Base-by-base conservation (phyloP, 1,140 invertebrate species). In the Ctenoplectra terminalis region DNA sequence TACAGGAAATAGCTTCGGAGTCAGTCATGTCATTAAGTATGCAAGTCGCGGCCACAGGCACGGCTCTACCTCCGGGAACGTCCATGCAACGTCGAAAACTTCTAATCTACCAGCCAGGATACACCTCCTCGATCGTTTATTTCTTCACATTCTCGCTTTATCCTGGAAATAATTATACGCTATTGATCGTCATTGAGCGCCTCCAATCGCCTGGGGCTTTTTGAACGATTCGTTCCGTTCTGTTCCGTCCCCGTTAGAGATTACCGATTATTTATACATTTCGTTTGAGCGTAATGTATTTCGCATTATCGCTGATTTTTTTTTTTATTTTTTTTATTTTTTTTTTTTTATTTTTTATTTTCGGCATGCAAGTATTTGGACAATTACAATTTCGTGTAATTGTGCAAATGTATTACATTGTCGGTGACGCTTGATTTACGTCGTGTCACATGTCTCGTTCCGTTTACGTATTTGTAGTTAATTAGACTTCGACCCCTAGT, bases 1-100 rank as follows among this genome's bases (percentile, higher is more conserved):
- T 88, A 87, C 76, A 85, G 86, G 86, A 88, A 88, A 88, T 83
- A 83, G 71, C 81, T 83, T 78, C 58, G 78, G 70, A 83, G 76
- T 66, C 71, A 58, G 71, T 86, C 84, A 58, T 70, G 85, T 86
- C 86, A 81, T 88, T 85, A 85, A 81, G 79, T 88, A 88, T 88
- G 87, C 87, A 43, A 83, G 83, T 79, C 76, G 63, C 76, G 83
- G 82, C 76, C 80, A 70, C 61, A 76, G 79, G 75, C 85, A 80
- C 74, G 76, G 50, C 52, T 74, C 54, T 60, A 61, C 72, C 79
- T 64, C 31, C 43, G 73, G 37, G 71, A 84, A 85, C 82, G 78
- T 77, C 56, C 63, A 69, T 71, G 63, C 64, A 79, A 71, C 81
- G 64, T 79, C 72, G 80, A 74, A 82, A 83, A 74, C 76, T 86